Evolutionary conservation across 2,113 vertebrate species (phyloP).

Genomic region (Papio anubis): DNA sequence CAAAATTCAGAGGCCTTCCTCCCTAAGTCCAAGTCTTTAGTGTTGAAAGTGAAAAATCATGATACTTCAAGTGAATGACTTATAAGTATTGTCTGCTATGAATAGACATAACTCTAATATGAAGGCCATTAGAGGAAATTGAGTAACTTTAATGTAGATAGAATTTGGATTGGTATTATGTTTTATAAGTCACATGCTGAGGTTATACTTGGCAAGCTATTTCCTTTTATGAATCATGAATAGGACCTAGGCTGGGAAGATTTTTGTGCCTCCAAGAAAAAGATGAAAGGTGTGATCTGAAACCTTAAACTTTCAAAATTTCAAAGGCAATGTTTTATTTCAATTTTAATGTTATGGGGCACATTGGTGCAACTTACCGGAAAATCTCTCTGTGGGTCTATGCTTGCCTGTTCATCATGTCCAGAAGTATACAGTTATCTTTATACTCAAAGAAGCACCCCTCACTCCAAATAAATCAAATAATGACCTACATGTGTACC

Average conservation of each 20-base stretch:
- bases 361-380: background rate
- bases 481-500: background rate
- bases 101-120: conserved; percentile 72
- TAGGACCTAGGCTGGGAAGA: background rate
- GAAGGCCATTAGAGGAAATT: conserved; percentile 79
- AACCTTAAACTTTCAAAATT: conserved; percentile 14
- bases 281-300: conserved; percentile 5
- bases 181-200: conserved; percentile 72
- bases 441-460: background rate
- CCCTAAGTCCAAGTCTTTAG: conserved; percentile 63
- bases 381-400: background rate
- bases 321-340: conserved; percentile 1
- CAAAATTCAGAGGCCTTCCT: background rate
- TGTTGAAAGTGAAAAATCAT: conserved; percentile 43
- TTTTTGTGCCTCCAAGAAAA: background rate
- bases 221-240: conserved; percentile 44
- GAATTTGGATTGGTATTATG: conserved; percentile 65
- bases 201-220: conserved; percentile 61
- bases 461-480: background rate
- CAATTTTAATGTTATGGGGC: background rate
- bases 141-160: conserved; percentile 73
- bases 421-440: background rate
- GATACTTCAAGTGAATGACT: conserved; percentile 60
- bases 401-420: background rate
- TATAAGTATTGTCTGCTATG: conserved; percentile 68